phyloP scores from a whole-genome alignment of 2,113 vertebrate species.

The Mastomys coucha region DNA sequence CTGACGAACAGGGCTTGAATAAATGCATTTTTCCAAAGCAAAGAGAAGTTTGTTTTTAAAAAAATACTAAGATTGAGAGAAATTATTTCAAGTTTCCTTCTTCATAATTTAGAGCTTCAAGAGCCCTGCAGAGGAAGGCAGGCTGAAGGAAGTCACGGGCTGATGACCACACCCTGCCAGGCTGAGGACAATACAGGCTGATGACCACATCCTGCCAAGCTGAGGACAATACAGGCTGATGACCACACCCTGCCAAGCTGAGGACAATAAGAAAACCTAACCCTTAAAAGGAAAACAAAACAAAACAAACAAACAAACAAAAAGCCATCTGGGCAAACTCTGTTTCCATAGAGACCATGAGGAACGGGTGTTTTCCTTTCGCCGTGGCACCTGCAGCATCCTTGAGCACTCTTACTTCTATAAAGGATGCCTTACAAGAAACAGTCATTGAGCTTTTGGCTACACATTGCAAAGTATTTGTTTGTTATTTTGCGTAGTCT shows the following conservation, averaged over 20 bases:
- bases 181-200: too few relatives aligned
- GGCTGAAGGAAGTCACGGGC: constrained; percentile 42
- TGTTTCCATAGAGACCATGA: background rate
- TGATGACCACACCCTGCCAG: too few relatives aligned
- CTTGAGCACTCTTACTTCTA: background rate
- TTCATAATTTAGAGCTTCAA: constrained; percentile 13
- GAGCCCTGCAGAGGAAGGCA: background rate
- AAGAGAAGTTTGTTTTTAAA: constrained; percentile 38
- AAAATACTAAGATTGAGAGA: constrained; percentile 57
- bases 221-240: background rate
- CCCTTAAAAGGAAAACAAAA: background rate
- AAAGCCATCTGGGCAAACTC: background rate
- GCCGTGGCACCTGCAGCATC: background rate
- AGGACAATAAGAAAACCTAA: background rate
- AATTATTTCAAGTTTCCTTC: constrained; percentile 54
- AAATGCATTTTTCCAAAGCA: constrained; percentile 73
- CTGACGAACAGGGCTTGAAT: constrained; percentile 73
- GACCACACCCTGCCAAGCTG: constrained; percentile 18
- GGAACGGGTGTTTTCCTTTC: background rate
- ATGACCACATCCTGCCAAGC: too few relatives aligned
- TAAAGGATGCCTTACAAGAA: background rate
- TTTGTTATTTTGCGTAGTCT: constrained; percentile 16
- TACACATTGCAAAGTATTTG: background rate
- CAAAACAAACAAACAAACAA: background rate
- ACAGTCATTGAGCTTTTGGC: background rate